phyloP scores from a whole-genome alignment of 2,797 vertebrate genomes.

The Hydrolagus colliei region DNA sequence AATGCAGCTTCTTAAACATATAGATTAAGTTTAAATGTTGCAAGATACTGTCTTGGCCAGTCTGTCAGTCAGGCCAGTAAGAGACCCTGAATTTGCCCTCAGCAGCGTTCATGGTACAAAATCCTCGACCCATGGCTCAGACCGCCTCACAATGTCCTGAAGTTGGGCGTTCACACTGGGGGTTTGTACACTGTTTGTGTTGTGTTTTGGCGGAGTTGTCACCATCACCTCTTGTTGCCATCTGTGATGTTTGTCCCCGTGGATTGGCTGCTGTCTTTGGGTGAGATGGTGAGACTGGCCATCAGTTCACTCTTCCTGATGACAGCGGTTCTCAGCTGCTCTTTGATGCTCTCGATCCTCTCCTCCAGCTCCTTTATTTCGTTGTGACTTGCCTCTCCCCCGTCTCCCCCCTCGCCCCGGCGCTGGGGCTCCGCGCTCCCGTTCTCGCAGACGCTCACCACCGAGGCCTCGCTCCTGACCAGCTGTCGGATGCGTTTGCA shows the following conservation, averaged over 20 bases:
- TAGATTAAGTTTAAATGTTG: not conserved
- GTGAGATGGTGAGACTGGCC: conserved; percentile 48
- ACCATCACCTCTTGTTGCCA: conserved; percentile 59
- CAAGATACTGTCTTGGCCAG: not conserved
- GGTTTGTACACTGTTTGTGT: not conserved
- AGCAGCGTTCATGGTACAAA: not conserved
- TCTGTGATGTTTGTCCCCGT: conserved; percentile 48
- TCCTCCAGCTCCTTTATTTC: conserved; percentile 70
- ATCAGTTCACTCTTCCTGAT: conserved; percentile 68
- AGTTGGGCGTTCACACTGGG: conserved; percentile 9
- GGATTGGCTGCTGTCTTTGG: conserved; percentile 50
- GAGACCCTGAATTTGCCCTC: not conserved
- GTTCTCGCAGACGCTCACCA: conserved; percentile 50
- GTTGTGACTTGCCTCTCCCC: not conserved
- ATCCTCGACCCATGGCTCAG: not conserved
- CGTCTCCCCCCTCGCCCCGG: not conserved
- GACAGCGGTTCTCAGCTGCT: conserved; percentile 62
- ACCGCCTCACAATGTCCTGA: conserved; percentile 6
- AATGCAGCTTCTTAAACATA: conserved; percentile 10
- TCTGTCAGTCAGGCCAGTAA: not conserved
- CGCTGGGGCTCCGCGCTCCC: conserved; percentile 36
- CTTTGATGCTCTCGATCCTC: conserved; percentile 64
- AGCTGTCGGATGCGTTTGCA: conserved; percentile 58
- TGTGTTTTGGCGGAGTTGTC: not conserved
- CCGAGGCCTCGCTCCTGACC: conserved; percentile 38